These are phyloP conservation scores for Gymnogyps californianus DNA, from an alignment of 2,113 vertebrate species.

Conservation along the genomic window DNA sequence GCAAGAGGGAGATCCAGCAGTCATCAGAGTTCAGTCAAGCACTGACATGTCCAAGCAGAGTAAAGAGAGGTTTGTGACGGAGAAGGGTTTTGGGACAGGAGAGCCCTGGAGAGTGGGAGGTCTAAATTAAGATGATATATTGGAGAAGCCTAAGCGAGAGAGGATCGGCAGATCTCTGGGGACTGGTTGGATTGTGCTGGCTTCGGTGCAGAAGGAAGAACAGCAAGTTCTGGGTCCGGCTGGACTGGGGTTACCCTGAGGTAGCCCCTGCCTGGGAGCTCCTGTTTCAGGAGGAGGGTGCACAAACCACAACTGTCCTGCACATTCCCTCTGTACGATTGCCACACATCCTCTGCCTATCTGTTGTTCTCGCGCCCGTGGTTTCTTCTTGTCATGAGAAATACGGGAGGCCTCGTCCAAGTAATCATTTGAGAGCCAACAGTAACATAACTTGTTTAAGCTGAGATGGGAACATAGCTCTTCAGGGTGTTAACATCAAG, in stretches of 20 bases:
- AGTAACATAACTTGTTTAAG: not conserved
- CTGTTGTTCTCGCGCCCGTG: rapidly evolving
- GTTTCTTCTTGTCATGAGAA: not conserved
- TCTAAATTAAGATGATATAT: not conserved
- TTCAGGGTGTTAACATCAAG: not conserved
- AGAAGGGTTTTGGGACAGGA: not conserved
- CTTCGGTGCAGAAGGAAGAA: not conserved
- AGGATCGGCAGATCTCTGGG: not conserved
- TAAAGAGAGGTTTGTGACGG: not conserved
- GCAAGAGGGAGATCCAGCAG: not conserved
- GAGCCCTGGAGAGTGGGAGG: not conserved
- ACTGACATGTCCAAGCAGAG: not conserved
- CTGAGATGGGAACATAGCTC: not conserved
- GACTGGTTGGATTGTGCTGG: not conserved
- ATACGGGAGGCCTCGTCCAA: rapidly evolving
- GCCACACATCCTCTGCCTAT: not conserved
- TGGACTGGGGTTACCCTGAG: not conserved
- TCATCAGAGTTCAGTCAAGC: not conserved
- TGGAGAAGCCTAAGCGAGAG: not conserved
- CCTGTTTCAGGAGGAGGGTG: not conserved
- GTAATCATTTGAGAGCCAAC: not conserved
- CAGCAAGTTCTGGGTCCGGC: not conserved
- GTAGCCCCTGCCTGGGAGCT: not conserved
- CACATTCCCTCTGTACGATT: rapidly evolving
- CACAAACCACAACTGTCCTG: not conserved